Conservation (phyloP, 1,140 invertebrate species). For the Melanaphis sacchari region DNA sequence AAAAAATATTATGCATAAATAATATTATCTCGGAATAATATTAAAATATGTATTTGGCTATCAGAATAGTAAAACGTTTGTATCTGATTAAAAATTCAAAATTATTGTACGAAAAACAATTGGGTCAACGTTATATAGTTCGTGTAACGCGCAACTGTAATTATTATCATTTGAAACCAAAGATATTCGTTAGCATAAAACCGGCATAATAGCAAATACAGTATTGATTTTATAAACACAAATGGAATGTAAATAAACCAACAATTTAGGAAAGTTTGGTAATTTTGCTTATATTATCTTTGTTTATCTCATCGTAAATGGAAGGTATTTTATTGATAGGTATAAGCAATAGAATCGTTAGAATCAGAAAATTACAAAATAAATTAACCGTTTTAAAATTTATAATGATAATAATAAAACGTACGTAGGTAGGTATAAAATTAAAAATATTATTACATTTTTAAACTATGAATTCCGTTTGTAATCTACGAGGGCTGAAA, state of each 20-base stretch:
- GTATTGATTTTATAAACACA: conserved; percentile 46
- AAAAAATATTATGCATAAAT: not conserved
- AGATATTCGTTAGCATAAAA: conserved; percentile 49
- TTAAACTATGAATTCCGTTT: not conserved
- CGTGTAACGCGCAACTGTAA: conserved; percentile 16
- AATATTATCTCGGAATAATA: not conserved
- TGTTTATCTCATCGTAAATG: not conserved
- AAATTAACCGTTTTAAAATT: conserved; percentile 13
- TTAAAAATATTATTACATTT: not conserved
- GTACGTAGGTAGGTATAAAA: not conserved
- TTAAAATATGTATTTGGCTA: not conserved
- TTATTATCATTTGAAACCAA: conserved; percentile 29
- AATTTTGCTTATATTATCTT: conserved; percentile 33
- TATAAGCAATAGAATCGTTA: not conserved
- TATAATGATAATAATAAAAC: not conserved
- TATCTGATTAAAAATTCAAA: conserved; percentile 37
- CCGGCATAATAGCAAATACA: conserved; percentile 15
- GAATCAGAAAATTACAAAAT: not conserved
- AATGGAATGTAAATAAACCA: conserved; percentile 43
- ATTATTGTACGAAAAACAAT: conserved; percentile 13
- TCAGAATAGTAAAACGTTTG: not conserved
- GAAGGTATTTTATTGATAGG: conserved; percentile 16
- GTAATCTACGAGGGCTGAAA: not conserved
- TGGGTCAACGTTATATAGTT: conserved; percentile 31
- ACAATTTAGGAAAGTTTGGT: not conserved